Conservation (phyloP, 2,797 vertebrate species). For the Silurus lanzhouensis region DNA sequence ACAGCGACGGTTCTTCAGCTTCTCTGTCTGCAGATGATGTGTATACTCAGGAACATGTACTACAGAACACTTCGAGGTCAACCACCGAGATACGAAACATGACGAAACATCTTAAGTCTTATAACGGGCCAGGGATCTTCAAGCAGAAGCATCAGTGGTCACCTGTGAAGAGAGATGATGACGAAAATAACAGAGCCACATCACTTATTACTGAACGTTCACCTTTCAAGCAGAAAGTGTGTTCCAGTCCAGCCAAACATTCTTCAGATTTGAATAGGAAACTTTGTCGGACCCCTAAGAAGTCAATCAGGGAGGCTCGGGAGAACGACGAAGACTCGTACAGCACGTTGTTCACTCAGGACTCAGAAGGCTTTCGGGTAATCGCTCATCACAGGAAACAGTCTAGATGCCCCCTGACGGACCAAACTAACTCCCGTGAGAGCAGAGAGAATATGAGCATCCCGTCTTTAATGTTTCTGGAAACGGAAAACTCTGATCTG, state of each 20-base stretch:
- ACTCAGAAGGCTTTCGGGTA: constrained; percentile 84
- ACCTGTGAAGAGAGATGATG: constrained; percentile 34
- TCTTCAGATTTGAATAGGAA: constrained; percentile 13
- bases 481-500: constrained; percentile 51
- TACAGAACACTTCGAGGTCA: constrained; percentile 11
- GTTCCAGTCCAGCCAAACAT: constrained; percentile 31
- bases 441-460: neutral
- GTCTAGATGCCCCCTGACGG: constrained; percentile 61
- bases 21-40: constrained; percentile 23
- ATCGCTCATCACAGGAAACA: constrained; percentile 73
- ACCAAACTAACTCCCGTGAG: constrained; percentile 53
- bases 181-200: constrained; percentile 41
- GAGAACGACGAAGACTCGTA: constrained; percentile 63
- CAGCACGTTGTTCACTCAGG: constrained; percentile 81
- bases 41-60: constrained; percentile 37
- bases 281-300: constrained; percentile 50
- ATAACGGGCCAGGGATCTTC: constrained; percentile 3
- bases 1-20: constrained; percentile 4
- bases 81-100: constrained; percentile 59
- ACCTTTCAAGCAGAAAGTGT: constrained; percentile 42
- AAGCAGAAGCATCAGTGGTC: neutral
- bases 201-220: constrained; percentile 22
- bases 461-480: constrained; percentile 12
- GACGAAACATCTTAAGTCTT: constrained; percentile 20
- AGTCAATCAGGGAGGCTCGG: neutral